phyloP scores from a whole-genome alignment of 2,888 invertebrate species.

The Rhynchonema sp. region DNA sequence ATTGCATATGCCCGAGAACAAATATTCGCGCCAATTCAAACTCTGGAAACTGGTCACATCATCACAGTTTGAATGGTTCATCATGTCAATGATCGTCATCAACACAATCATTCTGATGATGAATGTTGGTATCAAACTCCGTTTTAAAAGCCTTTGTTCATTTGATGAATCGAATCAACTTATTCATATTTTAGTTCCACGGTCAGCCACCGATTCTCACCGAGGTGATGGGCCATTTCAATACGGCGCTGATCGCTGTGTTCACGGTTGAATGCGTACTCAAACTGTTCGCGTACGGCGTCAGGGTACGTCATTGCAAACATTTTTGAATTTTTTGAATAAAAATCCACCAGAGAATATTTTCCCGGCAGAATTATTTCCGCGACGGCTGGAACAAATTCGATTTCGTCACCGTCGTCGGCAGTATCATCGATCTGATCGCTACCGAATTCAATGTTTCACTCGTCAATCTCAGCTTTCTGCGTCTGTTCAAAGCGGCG shows the following conservation, averaged over 20 bases:
- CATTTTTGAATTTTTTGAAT: not conserved
- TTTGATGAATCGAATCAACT: too few relatives aligned
- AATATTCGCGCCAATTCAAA: not conserved
- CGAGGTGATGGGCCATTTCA: not conserved
- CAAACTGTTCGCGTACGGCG: not conserved
- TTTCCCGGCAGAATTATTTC: constrained; percentile 59
- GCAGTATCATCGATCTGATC: constrained; percentile 83
- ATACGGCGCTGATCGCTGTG: not conserved
- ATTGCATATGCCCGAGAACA: not conserved
- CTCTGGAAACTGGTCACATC: not conserved
- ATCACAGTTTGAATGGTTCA: not conserved
- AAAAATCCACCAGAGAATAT: not conserved
- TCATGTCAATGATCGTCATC: not conserved
- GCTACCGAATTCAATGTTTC: constrained; percentile 53
- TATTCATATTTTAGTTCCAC: not conserved
- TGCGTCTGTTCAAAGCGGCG: constrained; percentile 91
- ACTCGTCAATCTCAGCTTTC: constrained; percentile 90
- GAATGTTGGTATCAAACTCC: not conserved
- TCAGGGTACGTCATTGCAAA: not conserved
- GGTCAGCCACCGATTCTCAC: not conserved
- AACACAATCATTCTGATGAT: constrained; percentile 1
- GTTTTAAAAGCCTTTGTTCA: too few relatives aligned
- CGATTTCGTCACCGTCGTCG: constrained; percentile 80
- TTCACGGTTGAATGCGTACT: constrained; percentile 1
- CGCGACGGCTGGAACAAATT: constrained; percentile 94